These are phyloP conservation scores for Esperia sulphurella DNA, from an alignment of 2,888 invertebrate species.

Conservation along the genomic window DNA sequence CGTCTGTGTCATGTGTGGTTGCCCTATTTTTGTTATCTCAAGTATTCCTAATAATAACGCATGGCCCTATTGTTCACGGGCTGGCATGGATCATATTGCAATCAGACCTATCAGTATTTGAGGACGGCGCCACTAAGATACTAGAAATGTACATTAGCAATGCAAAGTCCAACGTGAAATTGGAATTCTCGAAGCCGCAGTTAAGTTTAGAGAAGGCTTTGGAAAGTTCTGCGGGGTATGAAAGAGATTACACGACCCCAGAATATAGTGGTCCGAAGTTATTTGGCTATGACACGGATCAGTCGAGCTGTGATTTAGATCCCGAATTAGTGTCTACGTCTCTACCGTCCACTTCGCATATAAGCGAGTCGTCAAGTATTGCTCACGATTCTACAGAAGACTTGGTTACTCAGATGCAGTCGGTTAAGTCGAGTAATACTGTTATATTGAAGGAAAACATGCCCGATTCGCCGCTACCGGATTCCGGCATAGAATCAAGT, in stretches of 20 bases:
- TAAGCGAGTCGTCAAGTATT: conserved; percentile 70
- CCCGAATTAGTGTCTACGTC: conserved; percentile 72
- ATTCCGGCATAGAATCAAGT: conserved; percentile 63
- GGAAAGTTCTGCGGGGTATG: conserved; percentile 64
- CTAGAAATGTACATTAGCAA: conserved; percentile 81
- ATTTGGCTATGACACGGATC: conserved; percentile 68
- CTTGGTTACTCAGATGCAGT: conserved; percentile 59
- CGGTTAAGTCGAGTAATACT: conserved; percentile 30
- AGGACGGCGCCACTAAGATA: conserved; percentile 83
- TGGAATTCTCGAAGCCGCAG: conserved; percentile 84
- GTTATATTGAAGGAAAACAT: conserved; percentile 49
- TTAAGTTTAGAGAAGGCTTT: conserved; percentile 88
- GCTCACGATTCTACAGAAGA: conserved; percentile 73
- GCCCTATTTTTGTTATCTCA: conserved; percentile 94
- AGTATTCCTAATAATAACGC: conserved; percentile 96
- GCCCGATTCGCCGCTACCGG: conserved; percentile 72
- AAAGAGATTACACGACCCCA: conserved; percentile 68
- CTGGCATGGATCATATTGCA: conserved; percentile 94
- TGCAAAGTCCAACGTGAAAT: conserved; percentile 76
- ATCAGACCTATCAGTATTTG: conserved; percentile 86
- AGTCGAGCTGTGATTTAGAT: conserved; percentile 72
- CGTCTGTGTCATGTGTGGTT: conserved; percentile 93
- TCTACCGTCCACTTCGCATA: conserved; percentile 74
- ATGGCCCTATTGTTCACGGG: conserved; percentile 93
- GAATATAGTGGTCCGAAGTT: conserved; percentile 57